phyloP scores from a whole-genome alignment of 2,888 invertebrate genomes.

The Caenorhabditis japonica region DNA sequence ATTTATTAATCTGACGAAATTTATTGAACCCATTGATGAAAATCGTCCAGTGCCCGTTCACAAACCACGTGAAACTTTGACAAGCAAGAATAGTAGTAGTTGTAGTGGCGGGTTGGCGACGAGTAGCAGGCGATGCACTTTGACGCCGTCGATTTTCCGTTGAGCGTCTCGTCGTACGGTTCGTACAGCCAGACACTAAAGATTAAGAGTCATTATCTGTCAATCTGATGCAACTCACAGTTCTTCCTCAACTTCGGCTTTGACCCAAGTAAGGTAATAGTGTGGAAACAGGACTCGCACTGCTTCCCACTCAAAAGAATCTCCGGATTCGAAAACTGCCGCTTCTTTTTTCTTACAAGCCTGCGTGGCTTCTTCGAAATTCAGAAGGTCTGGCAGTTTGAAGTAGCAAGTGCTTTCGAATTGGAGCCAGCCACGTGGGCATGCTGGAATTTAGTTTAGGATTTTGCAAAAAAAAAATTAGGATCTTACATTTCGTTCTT shows the following conservation, averaged over 20 bases:
- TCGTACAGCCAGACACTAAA: constrained; percentile 34
- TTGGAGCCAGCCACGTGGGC: constrained; percentile 30
- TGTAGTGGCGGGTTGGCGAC: constrained; percentile 19
- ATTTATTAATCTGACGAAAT: too few relatives aligned
- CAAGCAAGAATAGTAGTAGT: constrained; percentile 25
- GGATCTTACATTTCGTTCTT: not conserved
- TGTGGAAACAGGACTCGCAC: constrained; percentile 24
- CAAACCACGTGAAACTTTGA: constrained; percentile 27
- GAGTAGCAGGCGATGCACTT: constrained; percentile 32
- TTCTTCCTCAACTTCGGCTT: constrained; percentile 29
- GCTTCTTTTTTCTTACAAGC: constrained; percentile 6
- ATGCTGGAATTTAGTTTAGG: constrained; percentile 5
- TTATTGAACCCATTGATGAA: constrained; percentile 25
- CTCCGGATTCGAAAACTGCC: constrained; percentile 1
- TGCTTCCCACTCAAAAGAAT: constrained; percentile 24
- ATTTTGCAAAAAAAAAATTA: not conserved
- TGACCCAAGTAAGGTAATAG: constrained; percentile 32
- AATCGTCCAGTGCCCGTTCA: constrained; percentile 13
- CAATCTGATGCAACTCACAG: constrained; percentile 15
- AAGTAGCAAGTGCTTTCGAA: constrained; percentile 17
- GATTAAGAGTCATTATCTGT: not conserved
- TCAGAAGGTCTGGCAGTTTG: constrained; percentile 7
- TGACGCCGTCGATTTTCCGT: constrained; percentile 26
- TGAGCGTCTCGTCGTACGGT: constrained; percentile 31
- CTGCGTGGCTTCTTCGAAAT: constrained; percentile 11